phyloP scores from a whole-genome alignment of 2,888 invertebrate genomes.

The Hypolimnas misippus region DNA sequence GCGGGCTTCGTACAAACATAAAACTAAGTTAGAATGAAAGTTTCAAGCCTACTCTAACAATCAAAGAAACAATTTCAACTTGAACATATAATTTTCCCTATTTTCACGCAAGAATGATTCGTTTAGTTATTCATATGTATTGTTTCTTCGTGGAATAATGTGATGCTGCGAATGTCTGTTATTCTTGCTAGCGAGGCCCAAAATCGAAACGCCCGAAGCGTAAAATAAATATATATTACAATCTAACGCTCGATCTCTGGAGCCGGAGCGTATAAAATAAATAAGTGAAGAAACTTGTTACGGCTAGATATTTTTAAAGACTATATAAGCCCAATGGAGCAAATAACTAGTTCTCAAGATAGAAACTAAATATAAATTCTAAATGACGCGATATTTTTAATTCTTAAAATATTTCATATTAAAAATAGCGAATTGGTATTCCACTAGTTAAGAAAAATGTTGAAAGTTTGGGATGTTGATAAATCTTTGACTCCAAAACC shows the following conservation, averaged over 20 bases:
- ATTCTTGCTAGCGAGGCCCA: background rate
- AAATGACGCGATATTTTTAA: background rate
- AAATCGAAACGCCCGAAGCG: constrained; percentile 20
- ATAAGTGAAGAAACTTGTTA: constrained; percentile 22
- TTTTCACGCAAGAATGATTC: background rate
- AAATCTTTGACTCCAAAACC: too few species aligned
- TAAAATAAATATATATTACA: constrained; percentile 26
- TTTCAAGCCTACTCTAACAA: background rate
- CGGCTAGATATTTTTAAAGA: constrained; percentile 11
- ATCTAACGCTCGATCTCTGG: constrained; percentile 7
- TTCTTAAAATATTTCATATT: background rate
- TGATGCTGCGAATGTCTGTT: background rate
- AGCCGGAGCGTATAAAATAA: constrained; percentile 17
- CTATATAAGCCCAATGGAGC: background rate
- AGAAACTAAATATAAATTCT: background rate
- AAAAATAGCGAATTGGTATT: background rate
- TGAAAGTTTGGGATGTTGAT: too few species aligned
- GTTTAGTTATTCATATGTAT: constrained; percentile 1
- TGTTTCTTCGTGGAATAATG: background rate
- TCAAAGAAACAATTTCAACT: constrained; percentile 1
- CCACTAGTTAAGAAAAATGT: too few species aligned
- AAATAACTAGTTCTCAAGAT: constrained; percentile 4
- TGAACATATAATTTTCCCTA: background rate
- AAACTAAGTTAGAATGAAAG: background rate
- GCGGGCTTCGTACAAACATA: constrained; percentile 9